Percentiles rank a stretch among this genome's conserved stretches.
These are phyloP conservation scores for Formicarius rufipectus DNA, from an alignment of 2,113 vertebrate genomes.

Conservation along the genomic window DNA sequence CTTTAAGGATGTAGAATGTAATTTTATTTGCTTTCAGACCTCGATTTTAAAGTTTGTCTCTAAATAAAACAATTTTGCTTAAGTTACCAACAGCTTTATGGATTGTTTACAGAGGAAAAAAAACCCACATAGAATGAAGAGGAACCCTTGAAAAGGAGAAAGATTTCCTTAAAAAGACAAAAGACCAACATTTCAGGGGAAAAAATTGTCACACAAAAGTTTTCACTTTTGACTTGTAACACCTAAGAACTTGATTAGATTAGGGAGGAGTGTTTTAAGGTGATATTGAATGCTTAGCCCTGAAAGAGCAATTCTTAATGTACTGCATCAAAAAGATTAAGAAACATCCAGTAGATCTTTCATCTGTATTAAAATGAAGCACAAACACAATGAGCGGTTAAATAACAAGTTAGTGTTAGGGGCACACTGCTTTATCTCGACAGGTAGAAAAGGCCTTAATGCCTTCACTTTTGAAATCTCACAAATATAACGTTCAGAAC, in stretches of 20 bases:
- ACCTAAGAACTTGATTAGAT: background rate
- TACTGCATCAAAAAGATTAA: background rate
- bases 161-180: background rate
- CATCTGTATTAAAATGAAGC: background rate
- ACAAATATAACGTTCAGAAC: background rate
- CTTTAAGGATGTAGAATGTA: background rate
- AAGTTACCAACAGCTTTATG: background rate
- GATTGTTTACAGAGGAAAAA: background rate
- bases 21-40: background rate
- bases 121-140: background rate
- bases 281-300: background rate
- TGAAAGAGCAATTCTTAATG: background rate
- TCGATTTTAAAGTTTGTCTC: background rate
- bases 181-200: background rate
- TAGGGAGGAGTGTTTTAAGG: background rate
- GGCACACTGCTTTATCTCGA: background rate
- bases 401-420: background rate
- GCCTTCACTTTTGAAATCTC: background rate
- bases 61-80: background rate
- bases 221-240: background rate
- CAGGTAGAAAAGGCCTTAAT: background rate
- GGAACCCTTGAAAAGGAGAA: background rate
- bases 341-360: background rate
- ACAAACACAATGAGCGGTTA: background rate
- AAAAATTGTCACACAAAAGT: background rate